Percentiles rank a stretch among this genome's conserved stretches.
These are phyloP conservation scores for Tipula unca DNA, from an alignment of 2,888 invertebrate species.

Conservation along the genomic window DNA sequence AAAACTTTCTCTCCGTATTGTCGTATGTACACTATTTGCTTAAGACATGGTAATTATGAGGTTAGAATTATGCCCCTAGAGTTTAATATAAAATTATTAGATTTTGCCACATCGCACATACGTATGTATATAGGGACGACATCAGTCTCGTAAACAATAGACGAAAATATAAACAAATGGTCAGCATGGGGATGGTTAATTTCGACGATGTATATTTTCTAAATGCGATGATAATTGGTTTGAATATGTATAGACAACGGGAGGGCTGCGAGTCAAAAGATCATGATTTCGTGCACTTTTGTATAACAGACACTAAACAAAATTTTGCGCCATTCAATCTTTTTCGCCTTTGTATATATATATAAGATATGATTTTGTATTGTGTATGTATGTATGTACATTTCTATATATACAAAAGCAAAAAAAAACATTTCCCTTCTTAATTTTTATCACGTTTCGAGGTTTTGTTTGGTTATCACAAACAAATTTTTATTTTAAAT, in stretches of 20 bases:
- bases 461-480: constrained; percentile 8
- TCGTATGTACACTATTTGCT: background rate
- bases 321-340: background rate
- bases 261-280: background rate
- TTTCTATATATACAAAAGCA: too few relatives aligned
- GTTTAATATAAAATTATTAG: background rate
- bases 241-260: background rate
- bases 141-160: background rate
- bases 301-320: background rate
- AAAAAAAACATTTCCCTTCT: background rate
- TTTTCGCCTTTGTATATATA: background rate
- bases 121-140: too few relatives aligned
- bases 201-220: background rate
- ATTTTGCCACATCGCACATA: background rate
- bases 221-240: background rate
- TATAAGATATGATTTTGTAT: background rate
- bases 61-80: constrained; percentile 4
- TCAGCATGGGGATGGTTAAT: background rate
- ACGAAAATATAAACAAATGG: background rate
- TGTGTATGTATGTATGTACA: background rate
- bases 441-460: background rate
- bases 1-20: background rate
- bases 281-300: background rate
- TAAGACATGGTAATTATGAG: background rate
- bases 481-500: background rate